Conservation (phyloP, 2,113 vertebrate species). For the Prolemur simus region DNA sequence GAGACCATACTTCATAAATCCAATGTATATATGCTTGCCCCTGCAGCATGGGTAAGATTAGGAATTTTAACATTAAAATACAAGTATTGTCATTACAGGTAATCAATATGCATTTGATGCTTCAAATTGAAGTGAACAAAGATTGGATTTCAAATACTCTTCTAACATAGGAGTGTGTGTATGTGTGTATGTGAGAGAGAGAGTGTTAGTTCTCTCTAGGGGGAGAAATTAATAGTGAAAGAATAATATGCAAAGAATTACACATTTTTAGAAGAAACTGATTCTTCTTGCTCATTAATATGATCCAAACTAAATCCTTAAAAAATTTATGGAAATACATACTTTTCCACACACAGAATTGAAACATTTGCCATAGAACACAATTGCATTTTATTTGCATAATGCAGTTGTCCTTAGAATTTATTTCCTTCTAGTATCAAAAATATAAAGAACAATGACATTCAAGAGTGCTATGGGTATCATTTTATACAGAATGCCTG, state of each 20-base stretch:
- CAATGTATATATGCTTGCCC: background rate
- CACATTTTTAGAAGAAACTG: background rate
- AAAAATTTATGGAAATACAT: constrained; percentile 49
- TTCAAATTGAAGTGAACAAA: background rate
- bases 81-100: background rate
- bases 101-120: background rate
- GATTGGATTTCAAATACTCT: background rate
- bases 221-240: background rate
- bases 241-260: background rate
- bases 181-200: background rate
- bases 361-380: constrained; percentile 35
- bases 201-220: background rate
- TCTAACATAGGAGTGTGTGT: background rate
- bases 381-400: constrained; percentile 51
- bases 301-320: constrained; percentile 40
- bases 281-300: constrained; percentile 13
- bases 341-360: constrained; percentile 32
- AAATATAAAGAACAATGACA: constrained; percentile 64
- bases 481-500: background rate
- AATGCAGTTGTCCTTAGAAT: constrained; percentile 51
- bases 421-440: constrained; percentile 37
- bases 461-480: constrained; percentile 40
- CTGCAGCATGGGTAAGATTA: background rate
- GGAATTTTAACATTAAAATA: constrained; percentile 38
- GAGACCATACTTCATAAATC: background rate